These are phyloP conservation scores for Boloria euphrosyne DNA, from an alignment of 2,888 invertebrate species.

Conservation along the genomic window DNA sequence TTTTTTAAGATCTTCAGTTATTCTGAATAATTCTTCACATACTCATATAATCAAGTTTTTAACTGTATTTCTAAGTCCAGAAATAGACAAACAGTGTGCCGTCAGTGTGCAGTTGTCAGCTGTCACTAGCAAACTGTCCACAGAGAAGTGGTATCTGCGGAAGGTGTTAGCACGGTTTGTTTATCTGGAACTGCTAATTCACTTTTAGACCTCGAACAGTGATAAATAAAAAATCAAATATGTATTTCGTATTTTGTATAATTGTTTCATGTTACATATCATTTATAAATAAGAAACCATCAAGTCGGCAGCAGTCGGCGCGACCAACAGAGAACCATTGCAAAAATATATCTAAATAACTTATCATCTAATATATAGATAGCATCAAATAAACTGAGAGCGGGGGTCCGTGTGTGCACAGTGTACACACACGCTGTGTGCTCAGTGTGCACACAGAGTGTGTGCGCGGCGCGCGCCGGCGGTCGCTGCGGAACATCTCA, in stretches of 20 bases:
- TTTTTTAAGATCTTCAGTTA: too few species aligned
- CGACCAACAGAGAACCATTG: slow-evolving; percentile 27
- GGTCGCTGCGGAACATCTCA: slow-evolving; percentile 33
- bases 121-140: too few species aligned
- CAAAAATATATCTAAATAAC: slow-evolving; percentile 39
- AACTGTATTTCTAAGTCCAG: too few species aligned
- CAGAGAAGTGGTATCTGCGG: too few species aligned
- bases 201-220: background rate
- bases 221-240: background rate
- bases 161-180: too few species aligned
- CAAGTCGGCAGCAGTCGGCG: slow-evolving; percentile 37
- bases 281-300: slow-evolving; percentile 40
- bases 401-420: background rate
- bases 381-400: slow-evolving; percentile 28
- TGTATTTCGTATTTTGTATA: slow-evolving; percentile 37
- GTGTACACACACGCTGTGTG: too few species aligned
- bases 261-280: slow-evolving; percentile 37
- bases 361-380: slow-evolving; percentile 34
- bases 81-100: too few species aligned
- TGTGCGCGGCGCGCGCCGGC: background rate
- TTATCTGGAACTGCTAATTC: too few species aligned
- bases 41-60: too few species aligned
- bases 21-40: too few species aligned
- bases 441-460: too few species aligned
- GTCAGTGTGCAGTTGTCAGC: too few species aligned